phyloP scores from a whole-genome alignment of 2,113 vertebrate genomes.

The Pan troglodytes region DNA sequence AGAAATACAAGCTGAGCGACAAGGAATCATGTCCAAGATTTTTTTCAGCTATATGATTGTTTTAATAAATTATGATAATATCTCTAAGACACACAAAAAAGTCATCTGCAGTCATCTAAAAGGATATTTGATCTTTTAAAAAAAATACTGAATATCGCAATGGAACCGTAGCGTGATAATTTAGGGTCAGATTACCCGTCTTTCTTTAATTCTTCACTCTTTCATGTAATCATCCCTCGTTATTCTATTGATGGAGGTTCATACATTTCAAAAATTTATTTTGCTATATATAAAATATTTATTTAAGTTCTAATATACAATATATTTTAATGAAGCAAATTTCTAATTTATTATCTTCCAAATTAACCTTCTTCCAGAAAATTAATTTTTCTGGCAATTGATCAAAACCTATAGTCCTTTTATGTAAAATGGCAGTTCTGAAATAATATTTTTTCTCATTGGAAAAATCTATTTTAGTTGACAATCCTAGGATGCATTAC shows the following conservation, averaged over 20 bases:
- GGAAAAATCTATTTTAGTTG: neutral
- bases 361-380: conserved; percentile 10
- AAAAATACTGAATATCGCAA: neutral
- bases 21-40: neutral
- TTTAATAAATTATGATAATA: neutral
- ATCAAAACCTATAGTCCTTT: neutral
- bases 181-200: neutral
- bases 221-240: neutral
- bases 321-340: neutral
- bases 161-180: neutral
- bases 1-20: neutral
- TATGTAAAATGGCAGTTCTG: neutral
- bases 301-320: neutral
- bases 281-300: neutral
- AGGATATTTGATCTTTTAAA: neutral
- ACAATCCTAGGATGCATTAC: conserved; percentile 53
- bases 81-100: neutral
- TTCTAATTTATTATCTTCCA: neutral
- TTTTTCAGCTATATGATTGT: neutral
- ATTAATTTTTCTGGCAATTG: neutral
- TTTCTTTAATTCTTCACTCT: neutral
- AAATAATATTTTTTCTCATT: conserved; percentile 33
- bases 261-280: neutral
- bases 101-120: neutral
- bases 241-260: neutral